Percentiles rank a stretch among this genome's conserved stretches.
Evolutionary conservation across 2,797 vertebrate species (phyloP).

Genomic region (Coregonus suidteri): DNA sequence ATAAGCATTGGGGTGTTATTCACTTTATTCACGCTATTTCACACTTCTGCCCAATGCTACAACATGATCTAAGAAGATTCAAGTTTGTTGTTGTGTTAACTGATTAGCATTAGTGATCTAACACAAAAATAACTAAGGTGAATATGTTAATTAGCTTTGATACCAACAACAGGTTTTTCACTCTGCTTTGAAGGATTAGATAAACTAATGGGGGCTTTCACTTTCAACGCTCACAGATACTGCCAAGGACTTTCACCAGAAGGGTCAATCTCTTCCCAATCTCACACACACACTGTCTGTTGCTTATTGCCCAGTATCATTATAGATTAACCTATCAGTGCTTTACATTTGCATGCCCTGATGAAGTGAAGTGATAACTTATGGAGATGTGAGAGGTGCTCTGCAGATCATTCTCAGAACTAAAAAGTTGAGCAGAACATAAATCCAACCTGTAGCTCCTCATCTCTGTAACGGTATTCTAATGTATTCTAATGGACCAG

Average conservation of each 20-base stretch:
- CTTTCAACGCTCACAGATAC: constrained; percentile 2
- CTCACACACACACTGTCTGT: background rate
- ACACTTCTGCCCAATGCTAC: background rate
- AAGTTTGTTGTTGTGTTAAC: background rate
- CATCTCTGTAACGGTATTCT: too few relatives aligned
- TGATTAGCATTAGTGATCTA: background rate
- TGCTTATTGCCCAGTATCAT: constrained; percentile 17
- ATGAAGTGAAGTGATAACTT: constrained; percentile 12
- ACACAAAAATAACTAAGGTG: background rate
- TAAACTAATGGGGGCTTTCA: constrained; percentile 8
- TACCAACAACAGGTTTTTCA: background rate
- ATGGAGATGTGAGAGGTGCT: constrained; percentile 19
- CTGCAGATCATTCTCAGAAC: constrained; percentile 29
- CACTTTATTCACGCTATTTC: background rate
- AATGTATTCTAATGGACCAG: too few relatives aligned
- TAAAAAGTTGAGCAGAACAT: constrained; percentile 18
- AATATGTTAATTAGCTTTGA: background rate
- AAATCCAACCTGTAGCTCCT: too few relatives aligned
- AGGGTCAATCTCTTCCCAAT: constrained; percentile 10
- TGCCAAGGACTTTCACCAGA: background rate
- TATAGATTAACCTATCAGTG: background rate
- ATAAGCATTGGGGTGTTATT: constrained; percentile 11
- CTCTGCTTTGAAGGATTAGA: constrained; percentile 14
- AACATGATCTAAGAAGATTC: background rate
- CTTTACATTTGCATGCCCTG: constrained; percentile 33